Conservation (phyloP, 2,797 vertebrate genomes). For the Nyctalus aviator region DNA sequence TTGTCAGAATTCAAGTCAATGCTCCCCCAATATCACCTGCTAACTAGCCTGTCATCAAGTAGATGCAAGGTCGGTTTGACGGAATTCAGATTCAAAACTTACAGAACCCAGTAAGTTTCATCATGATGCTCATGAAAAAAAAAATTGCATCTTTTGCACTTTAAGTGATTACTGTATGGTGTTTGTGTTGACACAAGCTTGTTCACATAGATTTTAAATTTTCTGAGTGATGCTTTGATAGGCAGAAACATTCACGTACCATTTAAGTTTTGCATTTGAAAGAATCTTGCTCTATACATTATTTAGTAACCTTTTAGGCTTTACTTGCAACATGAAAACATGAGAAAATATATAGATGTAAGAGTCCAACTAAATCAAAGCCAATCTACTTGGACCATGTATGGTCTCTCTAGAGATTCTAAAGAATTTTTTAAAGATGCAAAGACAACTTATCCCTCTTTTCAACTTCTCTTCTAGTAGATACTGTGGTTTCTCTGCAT, state of each 20-base stretch:
- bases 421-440: conserved; percentile 75
- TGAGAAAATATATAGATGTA: conserved; percentile 53
- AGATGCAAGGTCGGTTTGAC: neutral
- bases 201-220: neutral
- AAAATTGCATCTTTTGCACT: neutral
- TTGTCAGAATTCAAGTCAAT: neutral
- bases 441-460: conserved; percentile 66
- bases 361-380: conserved; percentile 30
- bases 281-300: neutral
- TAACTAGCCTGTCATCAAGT: neutral
- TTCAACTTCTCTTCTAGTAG: conserved; percentile 70
- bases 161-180: neutral
- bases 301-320: neutral
- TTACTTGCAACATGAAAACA: conserved; percentile 31
- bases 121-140: neutral
- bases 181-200: neutral
- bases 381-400: conserved; percentile 34
- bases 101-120: neutral
- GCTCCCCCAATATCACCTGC: neutral
- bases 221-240: neutral
- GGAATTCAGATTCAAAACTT: neutral
- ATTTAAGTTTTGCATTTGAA: neutral
- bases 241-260: neutral
- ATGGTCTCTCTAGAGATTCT: conserved; percentile 56
- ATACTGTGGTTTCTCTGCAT: conserved; percentile 59